A percentile compares a stretch with the other conserved stretches of the same genome.
Evolutionary conservation across 2,888 invertebrate species (phyloP).

Genomic region (Chorisops tibialis): DNA sequence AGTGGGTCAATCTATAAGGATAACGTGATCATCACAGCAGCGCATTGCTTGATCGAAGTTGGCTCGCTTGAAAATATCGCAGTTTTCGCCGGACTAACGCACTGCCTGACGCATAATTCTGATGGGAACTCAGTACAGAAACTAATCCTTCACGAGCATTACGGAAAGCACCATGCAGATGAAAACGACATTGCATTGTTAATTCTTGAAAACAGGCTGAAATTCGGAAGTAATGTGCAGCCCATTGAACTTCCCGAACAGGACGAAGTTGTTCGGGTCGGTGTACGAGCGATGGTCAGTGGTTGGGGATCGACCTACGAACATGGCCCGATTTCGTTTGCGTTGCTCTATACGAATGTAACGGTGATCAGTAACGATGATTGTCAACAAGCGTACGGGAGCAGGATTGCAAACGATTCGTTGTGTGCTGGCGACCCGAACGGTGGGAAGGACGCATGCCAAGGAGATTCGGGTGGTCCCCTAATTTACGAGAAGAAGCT

Average conservation of each 20-base stretch:
- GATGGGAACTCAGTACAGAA: no score
- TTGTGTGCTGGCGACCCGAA: slow-evolving; percentile 43
- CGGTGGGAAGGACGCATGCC: slow-evolving; percentile 41
- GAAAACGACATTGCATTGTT: slow-evolving; percentile 34
- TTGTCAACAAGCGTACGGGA: slow-evolving; percentile 38
- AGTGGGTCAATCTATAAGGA: slow-evolving; percentile 3
- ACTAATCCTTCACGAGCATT: no score
- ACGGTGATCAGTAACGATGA: slow-evolving; percentile 37
- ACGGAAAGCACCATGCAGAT: no score
- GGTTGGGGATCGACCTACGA: slow-evolving; percentile 35
- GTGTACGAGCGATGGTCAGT: slow-evolving; percentile 10
- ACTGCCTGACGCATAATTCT: no score
- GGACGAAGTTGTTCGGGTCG: slow-evolving; percentile 34
- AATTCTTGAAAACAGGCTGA: slow-evolving; percentile 44
- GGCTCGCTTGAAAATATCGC: slow-evolving; percentile 10
- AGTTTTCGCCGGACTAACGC: slow-evolving; percentile 52
- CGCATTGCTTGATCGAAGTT: slow-evolving; percentile 25
- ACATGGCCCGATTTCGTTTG: background rate
- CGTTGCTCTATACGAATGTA: slow-evolving; percentile 40
- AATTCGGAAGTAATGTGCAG: slow-evolving; percentile 46
- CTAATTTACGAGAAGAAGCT: slow-evolving; percentile 26
- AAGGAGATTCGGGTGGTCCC: slow-evolving; percentile 28
- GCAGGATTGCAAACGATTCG: slow-evolving; percentile 40
- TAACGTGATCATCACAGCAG: background rate
- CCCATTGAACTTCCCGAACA: slow-evolving; percentile 48